Percentiles rank a stretch among this genome's conserved stretches.
Conservation (phyloP, 2,888 invertebrate genomes). For the Phanerotoma sp. region DNA sequence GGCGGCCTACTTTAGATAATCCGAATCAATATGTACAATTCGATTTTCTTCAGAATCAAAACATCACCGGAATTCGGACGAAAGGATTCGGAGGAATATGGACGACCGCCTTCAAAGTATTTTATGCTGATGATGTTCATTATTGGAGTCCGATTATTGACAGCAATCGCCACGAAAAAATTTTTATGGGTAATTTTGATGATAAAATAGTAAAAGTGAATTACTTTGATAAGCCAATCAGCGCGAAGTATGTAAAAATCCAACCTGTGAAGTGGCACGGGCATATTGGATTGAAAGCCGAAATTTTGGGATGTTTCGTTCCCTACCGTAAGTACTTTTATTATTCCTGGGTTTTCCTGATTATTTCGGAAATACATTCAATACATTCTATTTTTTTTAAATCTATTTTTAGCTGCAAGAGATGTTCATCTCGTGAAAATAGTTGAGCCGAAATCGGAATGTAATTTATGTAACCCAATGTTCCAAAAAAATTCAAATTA, state of each 20-base stretch:
- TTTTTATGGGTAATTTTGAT: conserved; percentile 77
- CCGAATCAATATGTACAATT: conserved; percentile 60
- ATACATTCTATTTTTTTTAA: background rate
- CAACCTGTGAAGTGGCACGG: conserved; percentile 73
- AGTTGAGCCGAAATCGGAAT: conserved; percentile 35
- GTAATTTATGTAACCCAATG: conserved; percentile 64
- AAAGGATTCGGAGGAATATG: conserved; percentile 72
- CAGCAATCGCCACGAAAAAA: conserved; percentile 59
- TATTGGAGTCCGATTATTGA: conserved; percentile 72
- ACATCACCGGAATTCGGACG: conserved; percentile 76
- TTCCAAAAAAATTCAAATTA: conserved; percentile 40
- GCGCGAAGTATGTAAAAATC: conserved; percentile 71
- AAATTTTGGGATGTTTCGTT: conserved; percentile 77
- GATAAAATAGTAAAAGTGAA: conserved; percentile 63
- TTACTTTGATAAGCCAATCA: conserved; percentile 72
- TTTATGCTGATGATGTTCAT: conserved; percentile 71
- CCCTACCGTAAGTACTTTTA: conserved; percentile 60
- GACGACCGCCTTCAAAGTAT: conserved; percentile 73
- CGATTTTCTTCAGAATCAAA: conserved; percentile 74
- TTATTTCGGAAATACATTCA: too few relatives aligned
- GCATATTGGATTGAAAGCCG: conserved; percentile 72
- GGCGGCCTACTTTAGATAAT: conserved; percentile 42
- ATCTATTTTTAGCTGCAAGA: conserved; percentile 13
- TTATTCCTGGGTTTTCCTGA: too few relatives aligned
- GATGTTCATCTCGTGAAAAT: conserved; percentile 1